Evolutionary conservation across 2,113 vertebrate genomes (phyloP).

Genomic region (Ammospiza caudacuta): DNA sequence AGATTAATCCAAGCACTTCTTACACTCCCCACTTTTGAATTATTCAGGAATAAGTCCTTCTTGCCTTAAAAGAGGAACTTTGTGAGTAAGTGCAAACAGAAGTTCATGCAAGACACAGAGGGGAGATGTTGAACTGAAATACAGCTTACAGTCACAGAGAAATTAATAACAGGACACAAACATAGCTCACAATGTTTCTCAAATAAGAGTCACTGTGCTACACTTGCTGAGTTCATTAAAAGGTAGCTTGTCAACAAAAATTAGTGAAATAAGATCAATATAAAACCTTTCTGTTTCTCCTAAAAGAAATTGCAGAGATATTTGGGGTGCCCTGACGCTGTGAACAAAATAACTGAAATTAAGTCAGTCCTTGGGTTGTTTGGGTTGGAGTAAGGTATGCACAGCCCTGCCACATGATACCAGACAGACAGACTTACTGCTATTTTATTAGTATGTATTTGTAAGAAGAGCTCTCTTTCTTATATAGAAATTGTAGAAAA

Average conservation of each 20-base stretch:
- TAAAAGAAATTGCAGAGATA: neutral
- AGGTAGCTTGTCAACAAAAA: neutral
- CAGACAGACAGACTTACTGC: neutral
- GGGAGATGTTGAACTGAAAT: neutral
- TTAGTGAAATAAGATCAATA: neutral
- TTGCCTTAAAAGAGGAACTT: neutral
- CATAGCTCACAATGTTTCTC: neutral
- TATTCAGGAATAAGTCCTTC: constrained; percentile 9
- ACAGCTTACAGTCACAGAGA: neutral
- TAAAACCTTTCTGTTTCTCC: neutral
- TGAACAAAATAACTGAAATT: neutral
- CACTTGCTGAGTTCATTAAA: neutral
- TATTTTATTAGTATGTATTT: neutral
- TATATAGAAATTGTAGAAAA: neutral
- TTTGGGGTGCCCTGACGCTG: neutral
- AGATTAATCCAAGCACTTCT: constrained; percentile 1
- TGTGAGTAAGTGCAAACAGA: neutral
- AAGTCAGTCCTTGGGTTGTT: neutral
- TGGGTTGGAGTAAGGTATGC: neutral
- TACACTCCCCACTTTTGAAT: neutral
- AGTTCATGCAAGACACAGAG: neutral
- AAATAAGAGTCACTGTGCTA: neutral
- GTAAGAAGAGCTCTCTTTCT: neutral
- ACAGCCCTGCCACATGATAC: neutral
- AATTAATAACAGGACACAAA: neutral